Evolutionary conservation across 1,140 invertebrate genomes (phyloP), one percentile per base, ranked within the genome.

Genomic region (Drosophila bocki): DNA sequence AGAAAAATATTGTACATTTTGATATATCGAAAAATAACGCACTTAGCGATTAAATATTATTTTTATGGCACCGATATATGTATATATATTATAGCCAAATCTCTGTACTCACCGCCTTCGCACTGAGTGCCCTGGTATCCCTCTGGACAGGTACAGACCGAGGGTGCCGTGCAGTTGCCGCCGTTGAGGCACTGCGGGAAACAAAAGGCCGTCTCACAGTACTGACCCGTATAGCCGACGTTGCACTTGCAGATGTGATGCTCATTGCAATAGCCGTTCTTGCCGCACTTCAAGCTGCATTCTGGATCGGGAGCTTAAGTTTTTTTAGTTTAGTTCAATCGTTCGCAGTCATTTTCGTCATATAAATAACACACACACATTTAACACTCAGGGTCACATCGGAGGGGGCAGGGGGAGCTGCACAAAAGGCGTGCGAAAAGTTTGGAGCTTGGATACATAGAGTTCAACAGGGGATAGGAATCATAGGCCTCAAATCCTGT

Each of bases 161-260:
- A 97, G 11, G 97, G 97, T 13, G 97, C 96, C 32, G 97, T 97
- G 92, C 98, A 98, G 84, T 96, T 97, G 2, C 97, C 98, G 4
- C 97, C 97, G 92, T 98, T 98, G 95, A 98, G 96, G 90, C 98
- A 98, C 87, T 97, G 96, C 41, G 98, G 97, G 94, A 98, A 98
- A 90, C 98, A 98, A 6, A 98, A 94, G 22, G 97, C 97, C 70
- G 96, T 97, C 81, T 96, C 95, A 80, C 97, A 98, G 91, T 97
- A 96, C 70, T 96, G 96, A 9, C 97, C 97, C 94, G 98, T 96
- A 88, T 98, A 98, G 15, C 97, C 97, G 90, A 97, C 96, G 19
- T 96, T 96, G 93, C 97, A 98, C 78, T 97, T 96, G 92, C 96
- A 97, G 64, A 97, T 96, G 92, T 96, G 96, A 41, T 97, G 95